Conservation (phyloP, 2,113 vertebrate species). For the Colossoma macropomum region DNA sequence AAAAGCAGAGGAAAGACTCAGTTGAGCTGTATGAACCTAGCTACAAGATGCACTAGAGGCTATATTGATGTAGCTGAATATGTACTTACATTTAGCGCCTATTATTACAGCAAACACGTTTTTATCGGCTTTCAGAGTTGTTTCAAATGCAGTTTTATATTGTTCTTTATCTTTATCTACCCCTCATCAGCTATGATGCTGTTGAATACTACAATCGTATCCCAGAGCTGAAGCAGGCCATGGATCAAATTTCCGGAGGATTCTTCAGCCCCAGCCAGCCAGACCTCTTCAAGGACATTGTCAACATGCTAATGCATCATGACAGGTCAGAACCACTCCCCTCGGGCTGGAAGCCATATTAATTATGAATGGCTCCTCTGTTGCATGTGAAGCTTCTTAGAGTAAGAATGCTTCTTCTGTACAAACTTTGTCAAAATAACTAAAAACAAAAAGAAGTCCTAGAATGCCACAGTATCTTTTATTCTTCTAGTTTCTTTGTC, state of each 20-base stretch:
- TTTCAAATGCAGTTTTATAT: background rate
- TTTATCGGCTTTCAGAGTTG: too few species aligned
- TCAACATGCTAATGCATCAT: slow-evolving; percentile 84
- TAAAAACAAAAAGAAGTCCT: background rate
- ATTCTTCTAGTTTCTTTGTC: too few species aligned
- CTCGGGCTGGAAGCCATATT: background rate
- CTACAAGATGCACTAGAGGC: too few species aligned
- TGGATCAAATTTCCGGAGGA: slow-evolving; percentile 88
- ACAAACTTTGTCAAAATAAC: background rate
- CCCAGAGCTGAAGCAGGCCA: slow-evolving; percentile 87
- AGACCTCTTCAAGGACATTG: slow-evolving; percentile 90
- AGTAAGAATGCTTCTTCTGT: background rate
- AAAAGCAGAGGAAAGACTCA: background rate
- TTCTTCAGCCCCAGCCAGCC: slow-evolving; percentile 90
- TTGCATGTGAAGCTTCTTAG: background rate
- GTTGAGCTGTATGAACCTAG: background rate
- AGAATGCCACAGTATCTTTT: too few species aligned
- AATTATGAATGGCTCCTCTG: background rate
- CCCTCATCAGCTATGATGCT: slow-evolving; percentile 81
- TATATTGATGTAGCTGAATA: background rate
- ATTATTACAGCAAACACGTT: background rate
- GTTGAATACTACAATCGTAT: slow-evolving; percentile 84
- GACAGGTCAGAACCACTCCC: slow-evolving; percentile 74
- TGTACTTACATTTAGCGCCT: background rate
- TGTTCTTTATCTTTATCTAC: background rate